A percentile compares a stretch with the other conserved stretches of the same genome.
Evolutionary conservation across 2,113 vertebrate genomes (phyloP).

Genomic region (Boulengeromyrus knoepffleri): DNA sequence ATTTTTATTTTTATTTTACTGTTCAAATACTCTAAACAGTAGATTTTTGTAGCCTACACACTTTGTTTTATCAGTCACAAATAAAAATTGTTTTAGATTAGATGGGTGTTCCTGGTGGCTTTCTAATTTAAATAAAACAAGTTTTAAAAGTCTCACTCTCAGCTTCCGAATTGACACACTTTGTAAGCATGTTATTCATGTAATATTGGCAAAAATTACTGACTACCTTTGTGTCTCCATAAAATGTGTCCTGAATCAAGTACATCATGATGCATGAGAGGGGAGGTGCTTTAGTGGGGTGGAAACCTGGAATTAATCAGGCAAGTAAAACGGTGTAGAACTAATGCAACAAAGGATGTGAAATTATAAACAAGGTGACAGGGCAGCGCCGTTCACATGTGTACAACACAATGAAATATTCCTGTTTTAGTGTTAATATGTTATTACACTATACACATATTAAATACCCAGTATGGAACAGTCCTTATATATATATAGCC

Average conservation of each 20-base stretch:
- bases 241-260: background rate
- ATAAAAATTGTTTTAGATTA: background rate
- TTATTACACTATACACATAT: background rate
- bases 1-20: background rate
- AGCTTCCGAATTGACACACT: background rate
- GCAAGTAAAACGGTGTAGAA: background rate
- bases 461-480: background rate
- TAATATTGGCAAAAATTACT: background rate
- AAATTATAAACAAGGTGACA: background rate
- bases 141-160: background rate
- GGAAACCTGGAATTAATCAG: background rate
- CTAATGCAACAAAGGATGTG: background rate
- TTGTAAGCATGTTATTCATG: background rate
- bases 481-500: background rate
- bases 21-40: background rate
- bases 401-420: background rate
- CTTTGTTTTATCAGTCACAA: background rate
- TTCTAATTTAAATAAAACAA: background rate
- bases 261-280: background rate
- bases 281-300: background rate
- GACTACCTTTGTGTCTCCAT: background rate
- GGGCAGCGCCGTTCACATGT: background rate
- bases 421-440: background rate
- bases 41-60: background rate
- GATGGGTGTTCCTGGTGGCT: background rate